Percentiles rank a stretch among this genome's conserved stretches.
These are phyloP conservation scores for Hemicrepidius hirtus DNA, from an alignment of 2,888 invertebrate species.

Conservation along the genomic window DNA sequence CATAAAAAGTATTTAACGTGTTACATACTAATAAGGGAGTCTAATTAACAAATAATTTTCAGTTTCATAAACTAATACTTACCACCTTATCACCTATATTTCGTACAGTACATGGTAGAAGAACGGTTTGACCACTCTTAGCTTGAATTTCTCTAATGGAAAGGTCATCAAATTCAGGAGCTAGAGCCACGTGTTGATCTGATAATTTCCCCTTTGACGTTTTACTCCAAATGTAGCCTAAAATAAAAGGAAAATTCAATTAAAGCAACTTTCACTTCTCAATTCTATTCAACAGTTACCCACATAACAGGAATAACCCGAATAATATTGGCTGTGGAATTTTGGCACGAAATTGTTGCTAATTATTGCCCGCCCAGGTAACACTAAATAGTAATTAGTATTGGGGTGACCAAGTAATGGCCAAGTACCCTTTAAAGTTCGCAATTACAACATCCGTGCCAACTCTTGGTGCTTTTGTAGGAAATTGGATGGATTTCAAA, in stretches of 20 bases:
- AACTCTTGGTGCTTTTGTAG: neutral
- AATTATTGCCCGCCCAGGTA: constrained; percentile 8
- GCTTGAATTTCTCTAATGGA: constrained; percentile 66
- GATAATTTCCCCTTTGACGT: constrained; percentile 37
- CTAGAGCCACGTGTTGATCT: constrained; percentile 33
- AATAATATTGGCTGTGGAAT: neutral
- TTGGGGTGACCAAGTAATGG: neutral
- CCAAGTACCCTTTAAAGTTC: neutral
- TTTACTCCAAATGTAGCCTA: constrained; percentile 55
- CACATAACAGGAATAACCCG: neutral
- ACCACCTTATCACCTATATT: constrained; percentile 71
- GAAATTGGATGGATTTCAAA: neutral
- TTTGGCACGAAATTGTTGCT: constrained; percentile 12
- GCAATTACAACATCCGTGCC: constrained; percentile 3
- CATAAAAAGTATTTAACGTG: constrained; percentile 5
- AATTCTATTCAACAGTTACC: neutral
- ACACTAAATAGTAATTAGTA: constrained; percentile 6
- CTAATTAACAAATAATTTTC: constrained; percentile 1
- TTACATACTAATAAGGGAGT: neutral
- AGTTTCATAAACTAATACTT: constrained; percentile 53
- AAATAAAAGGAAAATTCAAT: constrained; percentile 48
- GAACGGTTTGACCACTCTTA: constrained; percentile 67
- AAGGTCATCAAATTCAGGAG: constrained; percentile 63
- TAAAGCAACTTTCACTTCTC: constrained; percentile 9
- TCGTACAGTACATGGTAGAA: constrained; percentile 69